Base-by-base conservation (phyloP, 2,113 vertebrate species). In the Centropristis striata region DNA sequence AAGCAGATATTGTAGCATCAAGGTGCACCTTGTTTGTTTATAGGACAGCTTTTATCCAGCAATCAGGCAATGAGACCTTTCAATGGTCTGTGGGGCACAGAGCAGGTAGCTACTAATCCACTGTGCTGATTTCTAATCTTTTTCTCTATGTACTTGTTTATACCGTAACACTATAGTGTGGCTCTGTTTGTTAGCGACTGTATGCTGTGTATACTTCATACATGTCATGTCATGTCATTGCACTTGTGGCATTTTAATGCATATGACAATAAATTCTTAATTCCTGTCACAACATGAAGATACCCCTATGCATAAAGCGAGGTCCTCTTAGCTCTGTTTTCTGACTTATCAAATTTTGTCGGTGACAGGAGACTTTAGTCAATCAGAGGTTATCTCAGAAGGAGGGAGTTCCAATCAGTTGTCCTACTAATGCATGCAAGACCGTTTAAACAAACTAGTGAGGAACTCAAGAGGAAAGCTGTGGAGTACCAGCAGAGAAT, bases 391-490 rank as follows among this genome's bases (percentile, higher is more conserved):
- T 3, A 32, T 32, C 6, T 32, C 32, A 32, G 32, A 32, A 6
- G 6, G 32, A 32, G 32, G 6, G 32, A 32, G 6, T 32, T 32
- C 32, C 32, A 6, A 32, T 32, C 32, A 32, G 32, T 4, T 32
- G 32, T 32, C n/a, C n/a, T n/a, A n/a, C n/a, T n/a, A n/a, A n/a
- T n/a, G 6, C 32, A 32, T 32, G 32, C 32, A 32, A 32, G 32
- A 32, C 32, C 32, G 4, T 32, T n/a, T n/a, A n/a, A n/a, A n/a
- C 94, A 96, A 39, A 98, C 97, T 1, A 97, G 97, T 0, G 98
- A 99, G 57, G 98, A 99, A 1, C 98, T 98, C 78, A 99, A 98
- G 87, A 95, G 98, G 81, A 99, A 99, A 94, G 97, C 97, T 36
- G 95, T 95, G 2, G 98, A 99, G 9, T 98, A 97, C 90, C 98